Evolutionary conservation across 2,797 vertebrate genomes (phyloP).

Genomic region (Amblyraja radiata): DNA sequence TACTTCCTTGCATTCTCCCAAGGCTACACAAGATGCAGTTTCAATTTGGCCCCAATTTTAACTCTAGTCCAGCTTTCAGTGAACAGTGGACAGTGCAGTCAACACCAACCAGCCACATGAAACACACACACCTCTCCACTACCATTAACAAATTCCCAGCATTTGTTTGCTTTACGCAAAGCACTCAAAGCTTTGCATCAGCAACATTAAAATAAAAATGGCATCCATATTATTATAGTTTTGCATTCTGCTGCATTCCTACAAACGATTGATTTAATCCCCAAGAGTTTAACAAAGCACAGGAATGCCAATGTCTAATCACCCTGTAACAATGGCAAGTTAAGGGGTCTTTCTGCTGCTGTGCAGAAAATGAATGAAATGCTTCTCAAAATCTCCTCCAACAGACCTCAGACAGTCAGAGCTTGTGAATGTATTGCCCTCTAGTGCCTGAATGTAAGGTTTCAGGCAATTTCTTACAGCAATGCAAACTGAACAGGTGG

Average conservation of each 20-base stretch:
- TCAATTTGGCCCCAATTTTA: neutral
- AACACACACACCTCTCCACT: neutral
- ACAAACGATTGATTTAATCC: neutral
- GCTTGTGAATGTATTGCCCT: slow-evolving; percentile 15
- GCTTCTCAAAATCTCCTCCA: neutral
- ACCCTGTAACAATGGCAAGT: neutral
- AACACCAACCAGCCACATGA: neutral
- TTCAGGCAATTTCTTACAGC: neutral
- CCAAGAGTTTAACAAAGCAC: neutral
- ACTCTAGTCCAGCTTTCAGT: neutral
- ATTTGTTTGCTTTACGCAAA: neutral
- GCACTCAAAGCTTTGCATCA: neutral
- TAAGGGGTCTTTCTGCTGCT: too few relatives aligned
- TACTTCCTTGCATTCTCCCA: neutral
- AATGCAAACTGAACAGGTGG: neutral
- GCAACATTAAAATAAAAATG: neutral
- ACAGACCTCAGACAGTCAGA: neutral
- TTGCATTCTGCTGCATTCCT: neutral
- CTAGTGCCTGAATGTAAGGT: neutral
- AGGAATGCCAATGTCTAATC: neutral
- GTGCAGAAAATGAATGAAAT: neutral
- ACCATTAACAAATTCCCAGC: neutral
- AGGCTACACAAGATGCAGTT: neutral
- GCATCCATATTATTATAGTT: neutral
- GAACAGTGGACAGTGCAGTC: neutral